Conservation (phyloP, 1,140 invertebrate species). For the Leptopilina clavipes region DNA sequence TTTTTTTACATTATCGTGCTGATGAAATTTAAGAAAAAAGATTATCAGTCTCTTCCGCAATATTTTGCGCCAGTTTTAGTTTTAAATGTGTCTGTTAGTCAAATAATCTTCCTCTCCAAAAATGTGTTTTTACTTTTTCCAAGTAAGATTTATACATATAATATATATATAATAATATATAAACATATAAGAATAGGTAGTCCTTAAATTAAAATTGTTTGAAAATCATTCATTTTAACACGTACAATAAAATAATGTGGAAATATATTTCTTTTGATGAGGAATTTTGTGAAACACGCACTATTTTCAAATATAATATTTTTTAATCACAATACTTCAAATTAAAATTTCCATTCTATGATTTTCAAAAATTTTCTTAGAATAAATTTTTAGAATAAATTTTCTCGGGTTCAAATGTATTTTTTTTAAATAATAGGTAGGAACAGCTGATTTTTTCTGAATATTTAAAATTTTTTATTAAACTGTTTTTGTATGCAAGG, state of each 20-base stretch:
- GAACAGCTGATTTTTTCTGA: too few species aligned
- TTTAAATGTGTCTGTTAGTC: conserved; percentile 13
- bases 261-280: neutral
- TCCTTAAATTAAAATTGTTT: neutral
- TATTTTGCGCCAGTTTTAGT: conserved; percentile 17
- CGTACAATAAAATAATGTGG: neutral
- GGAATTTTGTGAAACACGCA: neutral
- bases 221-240: neutral
- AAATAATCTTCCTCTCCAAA: neutral
- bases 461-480: neutral
- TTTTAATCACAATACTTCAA: too few species aligned
- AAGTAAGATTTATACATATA: neutral
- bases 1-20: neutral
- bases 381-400: too few species aligned
- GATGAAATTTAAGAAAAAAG: neutral
- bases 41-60: conserved; percentile 4
- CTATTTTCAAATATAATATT: neutral
- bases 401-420: too few species aligned
- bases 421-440: too few species aligned
- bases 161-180: too few species aligned
- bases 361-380: too few species aligned
- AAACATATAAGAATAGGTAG: neutral
- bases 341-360: too few species aligned
- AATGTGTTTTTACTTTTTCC: neutral
- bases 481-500: conserved; percentile 4